Conservation (phyloP, 2,797 vertebrate species). For the Chloroceryle amazona region DNA sequence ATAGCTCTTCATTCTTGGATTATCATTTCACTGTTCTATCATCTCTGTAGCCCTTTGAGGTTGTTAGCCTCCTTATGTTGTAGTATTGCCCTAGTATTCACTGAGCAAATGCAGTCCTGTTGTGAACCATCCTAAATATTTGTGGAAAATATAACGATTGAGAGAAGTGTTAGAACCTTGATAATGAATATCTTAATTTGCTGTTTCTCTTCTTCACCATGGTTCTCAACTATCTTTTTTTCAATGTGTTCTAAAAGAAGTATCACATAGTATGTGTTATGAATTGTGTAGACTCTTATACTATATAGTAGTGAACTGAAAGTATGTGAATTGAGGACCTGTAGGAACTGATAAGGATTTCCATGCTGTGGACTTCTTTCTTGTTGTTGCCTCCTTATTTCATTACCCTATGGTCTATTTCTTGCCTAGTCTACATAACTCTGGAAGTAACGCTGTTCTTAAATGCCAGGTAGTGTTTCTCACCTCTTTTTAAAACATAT, state of each 20-base stretch:
- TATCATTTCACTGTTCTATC: neutral
- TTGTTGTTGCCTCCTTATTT: neutral
- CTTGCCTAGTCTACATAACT: neutral
- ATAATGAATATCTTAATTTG: neutral
- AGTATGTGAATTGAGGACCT: neutral
- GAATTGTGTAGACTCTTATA: neutral
- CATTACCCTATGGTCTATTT: neutral
- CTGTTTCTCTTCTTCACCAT: rapidly evolving
- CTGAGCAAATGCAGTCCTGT: neutral
- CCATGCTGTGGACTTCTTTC: neutral
- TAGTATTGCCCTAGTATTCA: neutral
- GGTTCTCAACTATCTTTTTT: neutral
- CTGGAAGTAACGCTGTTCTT: neutral
- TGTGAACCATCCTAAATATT: neutral
- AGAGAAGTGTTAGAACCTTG: neutral
- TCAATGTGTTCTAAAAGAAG: neutral
- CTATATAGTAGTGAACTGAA: neutral
- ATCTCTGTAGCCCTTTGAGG: neutral
- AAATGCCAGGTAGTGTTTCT: neutral
- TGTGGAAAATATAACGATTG: neutral
- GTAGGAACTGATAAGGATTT: neutral
- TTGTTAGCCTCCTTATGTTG: neutral
- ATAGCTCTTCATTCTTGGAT: neutral
- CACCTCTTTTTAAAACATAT: neutral
- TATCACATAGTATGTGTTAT: neutral